Percentiles rank a stretch among this genome's conserved stretches.
These are phyloP conservation scores for Ctenodactylus gundi DNA, from an alignment of 2,113 vertebrate species.

Conservation along the genomic window DNA sequence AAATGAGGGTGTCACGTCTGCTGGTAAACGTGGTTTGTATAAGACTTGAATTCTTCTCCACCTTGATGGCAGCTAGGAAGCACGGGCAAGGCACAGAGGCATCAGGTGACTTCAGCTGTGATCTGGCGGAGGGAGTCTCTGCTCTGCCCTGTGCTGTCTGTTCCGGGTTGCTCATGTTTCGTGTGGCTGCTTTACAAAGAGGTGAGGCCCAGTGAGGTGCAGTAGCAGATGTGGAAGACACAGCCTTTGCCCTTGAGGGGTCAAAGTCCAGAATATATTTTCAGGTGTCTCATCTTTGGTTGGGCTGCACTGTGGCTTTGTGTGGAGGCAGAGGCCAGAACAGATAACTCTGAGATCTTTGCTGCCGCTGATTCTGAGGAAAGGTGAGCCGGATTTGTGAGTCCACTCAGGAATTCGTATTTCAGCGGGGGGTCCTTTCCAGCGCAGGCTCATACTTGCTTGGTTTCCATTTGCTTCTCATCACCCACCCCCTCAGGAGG, in stretches of 20 bases:
- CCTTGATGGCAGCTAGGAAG: neutral
- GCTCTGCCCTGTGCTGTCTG: neutral
- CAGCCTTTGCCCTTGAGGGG: neutral
- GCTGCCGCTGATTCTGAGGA: neutral
- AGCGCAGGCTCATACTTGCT: fast-evolving
- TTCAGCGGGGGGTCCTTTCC: too few species aligned
- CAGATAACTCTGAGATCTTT: neutral
- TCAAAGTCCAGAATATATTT: neutral
- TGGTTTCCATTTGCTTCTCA: neutral
- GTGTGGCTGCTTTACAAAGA: neutral
- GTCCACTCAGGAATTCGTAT: neutral
- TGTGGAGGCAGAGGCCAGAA: neutral
- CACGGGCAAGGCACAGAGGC: neutral
- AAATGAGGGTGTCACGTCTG: neutral
- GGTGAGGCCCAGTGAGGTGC: neutral
- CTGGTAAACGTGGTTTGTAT: neutral
- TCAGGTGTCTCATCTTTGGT: neutral
- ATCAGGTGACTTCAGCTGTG: neutral
- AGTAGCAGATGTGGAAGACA: fast-evolving
- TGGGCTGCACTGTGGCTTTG: neutral
- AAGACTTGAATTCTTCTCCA: neutral
- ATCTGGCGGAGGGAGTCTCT: neutral
- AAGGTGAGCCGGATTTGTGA: neutral
- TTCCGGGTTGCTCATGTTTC: neutral
- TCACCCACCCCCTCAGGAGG: too few species aligned